These are phyloP conservation scores for Arbacia lixula DNA, from an alignment of 53 echinoderm and acorn worm genomes.

Conservation along the genomic window DNA sequence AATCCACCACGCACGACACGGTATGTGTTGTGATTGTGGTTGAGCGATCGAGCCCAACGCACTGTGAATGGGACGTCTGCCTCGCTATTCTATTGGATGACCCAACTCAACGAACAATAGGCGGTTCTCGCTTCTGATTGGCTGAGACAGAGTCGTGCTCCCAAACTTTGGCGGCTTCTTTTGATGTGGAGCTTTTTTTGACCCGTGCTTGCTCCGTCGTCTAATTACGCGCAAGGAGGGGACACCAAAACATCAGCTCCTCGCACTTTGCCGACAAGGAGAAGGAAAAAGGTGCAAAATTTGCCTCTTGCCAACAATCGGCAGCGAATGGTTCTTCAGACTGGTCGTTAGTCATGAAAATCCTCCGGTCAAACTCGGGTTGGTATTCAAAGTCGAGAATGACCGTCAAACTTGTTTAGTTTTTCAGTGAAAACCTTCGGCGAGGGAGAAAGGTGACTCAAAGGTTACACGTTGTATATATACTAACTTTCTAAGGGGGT, in stretches of 20 bases:
- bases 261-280: conserved; percentile 18
- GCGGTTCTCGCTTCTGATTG: conserved; percentile 16
- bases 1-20: conserved; percentile 15
- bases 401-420: no score
- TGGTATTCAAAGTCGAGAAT: no score
- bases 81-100: conserved; percentile 43
- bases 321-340: no score
- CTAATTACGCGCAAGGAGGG: conserved; percentile 48
- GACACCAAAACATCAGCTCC: conserved; percentile 40
- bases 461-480: no score
- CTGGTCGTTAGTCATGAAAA: no score
- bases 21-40: conserved; percentile 32
- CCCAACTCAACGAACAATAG: conserved; percentile 51
- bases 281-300: conserved; percentile 33
- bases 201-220: conserved; percentile 36
- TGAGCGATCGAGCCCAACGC: conserved; percentile 16
- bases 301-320: conserved; percentile 40
- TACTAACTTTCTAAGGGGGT: no score
- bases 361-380: no score
- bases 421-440: no score
- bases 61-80: conserved; percentile 48
- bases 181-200: conserved; percentile 33
- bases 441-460: no score
- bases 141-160: conserved; percentile 14
- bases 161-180: conserved; percentile 59